Evolutionary conservation across 2,113 vertebrate species (phyloP).

Genomic region (Peromyscus maniculatus): DNA sequence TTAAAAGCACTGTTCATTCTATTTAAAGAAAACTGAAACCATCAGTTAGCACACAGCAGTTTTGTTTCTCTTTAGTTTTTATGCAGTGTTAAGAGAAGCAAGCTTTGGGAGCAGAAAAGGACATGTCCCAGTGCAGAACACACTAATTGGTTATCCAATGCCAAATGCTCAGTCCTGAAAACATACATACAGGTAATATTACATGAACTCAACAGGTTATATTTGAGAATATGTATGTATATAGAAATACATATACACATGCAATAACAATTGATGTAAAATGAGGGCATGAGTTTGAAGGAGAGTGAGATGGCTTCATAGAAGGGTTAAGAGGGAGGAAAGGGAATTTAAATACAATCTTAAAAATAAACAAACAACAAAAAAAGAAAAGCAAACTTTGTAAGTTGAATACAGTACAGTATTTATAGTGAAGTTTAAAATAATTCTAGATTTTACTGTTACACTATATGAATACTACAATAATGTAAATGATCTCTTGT

Average conservation of each 20-base stretch:
- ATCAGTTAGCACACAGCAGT: not conserved
- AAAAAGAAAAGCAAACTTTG: not conserved
- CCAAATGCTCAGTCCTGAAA: not conserved
- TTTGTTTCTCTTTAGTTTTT: not conserved
- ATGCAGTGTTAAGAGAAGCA: not conserved
- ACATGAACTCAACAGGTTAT: not conserved
- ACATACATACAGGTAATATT: not conserved
- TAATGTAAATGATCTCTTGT: not conserved
- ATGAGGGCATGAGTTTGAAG: not conserved
- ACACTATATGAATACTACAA: not conserved
- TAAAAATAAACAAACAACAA: not conserved
- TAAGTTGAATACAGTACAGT: not conserved
- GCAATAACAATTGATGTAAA: not conserved
- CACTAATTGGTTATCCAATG: not conserved
- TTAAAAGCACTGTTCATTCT: not conserved
- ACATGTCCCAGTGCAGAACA: too few relatives aligned
- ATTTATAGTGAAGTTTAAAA: slow-evolving; percentile 42
- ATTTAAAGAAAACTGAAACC: slow-evolving; percentile 47
- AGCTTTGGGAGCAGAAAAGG: not conserved
- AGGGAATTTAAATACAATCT: not conserved
- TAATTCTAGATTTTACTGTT: not conserved
- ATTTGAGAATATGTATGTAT: not conserved
- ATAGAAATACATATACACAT: not conserved
- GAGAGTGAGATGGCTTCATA: not conserved
- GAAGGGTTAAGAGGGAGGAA: not conserved